Conservation (phyloP, 2,888 invertebrate genomes). For the Acanthosepion lycidas region DNA sequence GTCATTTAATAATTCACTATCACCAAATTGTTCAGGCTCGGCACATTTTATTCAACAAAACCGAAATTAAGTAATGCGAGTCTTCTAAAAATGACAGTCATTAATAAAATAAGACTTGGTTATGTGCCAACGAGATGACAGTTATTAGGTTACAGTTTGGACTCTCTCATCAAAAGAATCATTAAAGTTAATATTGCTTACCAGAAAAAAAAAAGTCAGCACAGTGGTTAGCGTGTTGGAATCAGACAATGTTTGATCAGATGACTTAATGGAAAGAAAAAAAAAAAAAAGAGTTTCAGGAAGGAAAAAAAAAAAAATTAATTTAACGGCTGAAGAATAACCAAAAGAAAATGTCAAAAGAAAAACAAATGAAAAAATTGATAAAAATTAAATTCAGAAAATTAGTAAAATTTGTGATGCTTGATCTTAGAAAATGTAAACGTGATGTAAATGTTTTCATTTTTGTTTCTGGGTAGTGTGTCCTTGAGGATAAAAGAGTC, state of each 20-base stretch:
- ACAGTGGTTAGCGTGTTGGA: background rate
- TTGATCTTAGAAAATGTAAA: too few relatives aligned
- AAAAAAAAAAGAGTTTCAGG: too few relatives aligned
- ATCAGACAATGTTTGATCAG: background rate
- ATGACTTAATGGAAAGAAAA: background rate
- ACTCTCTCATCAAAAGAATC: background rate
- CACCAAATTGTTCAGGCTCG: background rate
- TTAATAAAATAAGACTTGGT: conserved; percentile 33
- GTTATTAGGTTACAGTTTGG: background rate
- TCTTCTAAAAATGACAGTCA: background rate
- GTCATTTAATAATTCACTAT: background rate
- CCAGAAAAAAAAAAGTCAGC: background rate
- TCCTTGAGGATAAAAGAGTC: too few relatives aligned
- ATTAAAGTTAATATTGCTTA: background rate
- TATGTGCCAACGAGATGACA: background rate
- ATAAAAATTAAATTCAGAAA: too few relatives aligned
- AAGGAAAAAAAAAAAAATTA: too few relatives aligned
- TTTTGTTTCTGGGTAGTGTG: too few relatives aligned
- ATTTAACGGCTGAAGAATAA: too few relatives aligned
- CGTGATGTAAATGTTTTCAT: too few relatives aligned
- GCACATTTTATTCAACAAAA: background rate
- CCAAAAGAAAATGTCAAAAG: too few relatives aligned
- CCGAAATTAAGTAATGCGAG: background rate
- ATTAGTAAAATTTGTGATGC: too few relatives aligned
- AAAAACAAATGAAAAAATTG: too few relatives aligned